Evolutionary conservation across 2,113 vertebrate genomes (phyloP), one percentile per base, ranked within the genome.

Genomic region (Ardeotis arabs): DNA sequence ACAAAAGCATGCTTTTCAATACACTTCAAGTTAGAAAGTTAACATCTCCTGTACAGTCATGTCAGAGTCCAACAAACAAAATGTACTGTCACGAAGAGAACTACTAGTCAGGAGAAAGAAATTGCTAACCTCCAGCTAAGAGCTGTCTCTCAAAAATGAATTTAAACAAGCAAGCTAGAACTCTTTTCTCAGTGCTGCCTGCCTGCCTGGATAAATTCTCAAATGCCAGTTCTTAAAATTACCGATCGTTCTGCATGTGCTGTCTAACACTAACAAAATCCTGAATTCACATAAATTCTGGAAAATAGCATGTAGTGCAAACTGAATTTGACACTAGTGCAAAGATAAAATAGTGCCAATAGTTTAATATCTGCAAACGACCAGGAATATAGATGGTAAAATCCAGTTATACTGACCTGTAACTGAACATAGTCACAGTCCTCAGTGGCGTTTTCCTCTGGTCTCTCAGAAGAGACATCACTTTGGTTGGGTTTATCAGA

Each of bases 341-440:
- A 47, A 50, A 72, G 59, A 44, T 50, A 24, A 37, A 81, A 44
- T 1, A 72, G n/a, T 25, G 49, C 35, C 50, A 68, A 47, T 3
- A 63, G 55, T 16, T 33, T 31, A n/a, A 31, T 14, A 10, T 14
- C 72, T 76, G 66, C 35, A 72, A 29, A 55, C 0, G 2, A 27
- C 35, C 19, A 24, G 17, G 58, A 55, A 28, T 1, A 28, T 2
- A 14, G 37, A 14, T 2, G 27, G 41, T 4, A 55, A 78, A 74
- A 4, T 29, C 44, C 49, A 6, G 14, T 28, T 29, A 5, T 37
- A 62, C 96, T 95, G 20, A 98, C 98, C 98, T 98, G 97, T 50
- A 98, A 63, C 93, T 99, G 98, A 23, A 98, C 98, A 53, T 99
- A 98, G 58, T 98, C 98, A 44, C 96, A 98, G 35, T 98, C 97